These are phyloP conservation scores for Brachystomella parvula DNA, from an alignment of 1,140 invertebrate genomes.

Conservation along the genomic window DNA sequence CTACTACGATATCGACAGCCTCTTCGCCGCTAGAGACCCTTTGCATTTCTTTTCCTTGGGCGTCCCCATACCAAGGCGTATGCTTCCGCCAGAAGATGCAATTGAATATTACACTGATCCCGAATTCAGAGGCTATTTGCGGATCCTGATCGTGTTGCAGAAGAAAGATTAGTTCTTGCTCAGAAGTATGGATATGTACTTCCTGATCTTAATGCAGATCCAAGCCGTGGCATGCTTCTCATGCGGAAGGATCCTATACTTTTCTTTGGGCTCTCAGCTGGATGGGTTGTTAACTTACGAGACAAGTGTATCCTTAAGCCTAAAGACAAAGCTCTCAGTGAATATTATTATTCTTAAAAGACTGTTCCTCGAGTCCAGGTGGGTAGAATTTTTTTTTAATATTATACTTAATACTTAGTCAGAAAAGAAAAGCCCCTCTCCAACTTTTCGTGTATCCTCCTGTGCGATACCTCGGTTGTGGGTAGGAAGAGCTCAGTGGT, in stretches of 20 bases:
- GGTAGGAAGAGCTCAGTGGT: too few species aligned
- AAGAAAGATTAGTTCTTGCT: constrained; percentile 63
- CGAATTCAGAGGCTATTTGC: constrained; percentile 83
- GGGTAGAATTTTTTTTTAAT: too few species aligned
- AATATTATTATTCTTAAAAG: constrained; percentile 53
- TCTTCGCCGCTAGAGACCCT: constrained; percentile 66
- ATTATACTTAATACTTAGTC: too few species aligned
- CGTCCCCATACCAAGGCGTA: constrained; percentile 77
- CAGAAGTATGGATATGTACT: constrained; percentile 94
- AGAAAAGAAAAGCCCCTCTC: too few species aligned
- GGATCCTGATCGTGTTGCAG: constrained; percentile 78
- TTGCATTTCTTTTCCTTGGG: constrained; percentile 75
- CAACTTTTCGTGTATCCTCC: too few species aligned
- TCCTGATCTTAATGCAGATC: constrained; percentile 66
- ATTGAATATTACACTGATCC: constrained; percentile 84
- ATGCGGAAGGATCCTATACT: constrained; percentile 84
- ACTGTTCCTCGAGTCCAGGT: too few species aligned
- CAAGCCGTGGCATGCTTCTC: constrained; percentile 65
- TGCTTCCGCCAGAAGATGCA: constrained; percentile 84
- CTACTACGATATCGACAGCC: constrained; percentile 79
- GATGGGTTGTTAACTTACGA: constrained; percentile 85
- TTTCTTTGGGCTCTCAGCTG: constrained; percentile 87
- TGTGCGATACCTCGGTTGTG: too few species aligned
- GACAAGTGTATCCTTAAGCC: constrained; percentile 85
- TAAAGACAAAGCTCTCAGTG: constrained; percentile 59